phyloP scores from a whole-genome alignment of 2,797 vertebrate species.

The Clarias fuscus region DNA sequence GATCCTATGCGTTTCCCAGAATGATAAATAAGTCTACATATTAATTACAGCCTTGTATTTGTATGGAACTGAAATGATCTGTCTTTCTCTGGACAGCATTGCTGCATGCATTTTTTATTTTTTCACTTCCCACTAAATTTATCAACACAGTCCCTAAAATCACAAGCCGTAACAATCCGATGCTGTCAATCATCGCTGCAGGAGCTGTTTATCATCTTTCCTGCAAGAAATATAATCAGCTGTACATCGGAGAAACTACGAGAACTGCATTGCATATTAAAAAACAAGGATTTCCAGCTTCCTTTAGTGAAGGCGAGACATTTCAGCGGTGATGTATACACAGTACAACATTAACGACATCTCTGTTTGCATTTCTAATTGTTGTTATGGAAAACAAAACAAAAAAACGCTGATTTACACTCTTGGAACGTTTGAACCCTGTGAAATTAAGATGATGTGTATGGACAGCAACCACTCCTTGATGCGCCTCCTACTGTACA shows the following conservation, averaged over 20 bases:
- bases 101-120: background rate
- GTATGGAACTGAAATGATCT: background rate
- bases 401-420: background rate
- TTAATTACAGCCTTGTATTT: background rate
- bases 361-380: background rate
- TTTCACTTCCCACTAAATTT: background rate
- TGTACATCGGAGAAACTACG: background rate
- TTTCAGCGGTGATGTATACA: background rate
- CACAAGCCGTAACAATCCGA: background rate
- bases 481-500: background rate
- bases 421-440: background rate
- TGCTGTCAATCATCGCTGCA: constrained; percentile 7
- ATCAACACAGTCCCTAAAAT: background rate
- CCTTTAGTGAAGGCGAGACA: background rate
- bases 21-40: background rate
- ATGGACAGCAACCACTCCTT: background rate
- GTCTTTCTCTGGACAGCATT: background rate
- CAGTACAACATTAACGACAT: background rate
- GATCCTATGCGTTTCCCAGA: background rate
- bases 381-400: background rate
- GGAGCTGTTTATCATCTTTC: background rate
- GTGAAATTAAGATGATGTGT: background rate
- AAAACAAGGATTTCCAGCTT: background rate
- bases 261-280: too few relatives aligned
- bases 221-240: background rate